These are phyloP conservation scores for Metellina segmentata DNA, from an alignment of 2,888 invertebrate genomes.

Conservation along the genomic window DNA sequence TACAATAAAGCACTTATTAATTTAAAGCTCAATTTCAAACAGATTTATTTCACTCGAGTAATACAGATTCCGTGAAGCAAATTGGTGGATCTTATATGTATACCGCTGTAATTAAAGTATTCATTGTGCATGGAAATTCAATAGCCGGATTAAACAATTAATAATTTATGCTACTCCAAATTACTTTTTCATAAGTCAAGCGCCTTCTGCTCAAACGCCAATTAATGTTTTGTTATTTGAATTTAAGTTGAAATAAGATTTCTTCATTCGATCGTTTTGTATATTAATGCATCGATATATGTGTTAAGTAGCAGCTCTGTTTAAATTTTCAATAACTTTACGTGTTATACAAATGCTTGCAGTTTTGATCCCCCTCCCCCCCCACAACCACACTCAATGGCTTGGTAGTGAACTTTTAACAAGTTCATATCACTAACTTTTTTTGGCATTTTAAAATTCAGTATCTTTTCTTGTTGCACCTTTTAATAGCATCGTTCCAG, in stretches of 20 bases:
- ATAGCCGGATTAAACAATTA: background rate
- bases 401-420: too few species aligned
- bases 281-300: background rate
- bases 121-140: background rate
- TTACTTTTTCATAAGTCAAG: background rate
- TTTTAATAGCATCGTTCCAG: too few species aligned
- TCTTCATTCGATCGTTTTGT: background rate
- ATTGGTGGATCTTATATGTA: background rate
- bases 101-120: background rate
- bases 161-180: background rate
- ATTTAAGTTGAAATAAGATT: background rate
- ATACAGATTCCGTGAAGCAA: background rate
- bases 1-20: background rate
- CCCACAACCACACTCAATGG: background rate
- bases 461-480: too few species aligned
- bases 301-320: background rate
- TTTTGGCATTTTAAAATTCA: too few species aligned
- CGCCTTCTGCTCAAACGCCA: background rate
- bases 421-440: too few species aligned
- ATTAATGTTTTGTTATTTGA: background rate
- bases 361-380: background rate
- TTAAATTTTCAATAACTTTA: slow-evolving; percentile 1
- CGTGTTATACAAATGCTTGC: background rate
- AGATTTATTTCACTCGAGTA: background rate
- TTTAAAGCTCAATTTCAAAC: background rate